Percentiles rank a stretch among this genome's conserved stretches.
Conservation (phyloP, 2,888 invertebrate species). For the Microctonus aethiopoides region DNA sequence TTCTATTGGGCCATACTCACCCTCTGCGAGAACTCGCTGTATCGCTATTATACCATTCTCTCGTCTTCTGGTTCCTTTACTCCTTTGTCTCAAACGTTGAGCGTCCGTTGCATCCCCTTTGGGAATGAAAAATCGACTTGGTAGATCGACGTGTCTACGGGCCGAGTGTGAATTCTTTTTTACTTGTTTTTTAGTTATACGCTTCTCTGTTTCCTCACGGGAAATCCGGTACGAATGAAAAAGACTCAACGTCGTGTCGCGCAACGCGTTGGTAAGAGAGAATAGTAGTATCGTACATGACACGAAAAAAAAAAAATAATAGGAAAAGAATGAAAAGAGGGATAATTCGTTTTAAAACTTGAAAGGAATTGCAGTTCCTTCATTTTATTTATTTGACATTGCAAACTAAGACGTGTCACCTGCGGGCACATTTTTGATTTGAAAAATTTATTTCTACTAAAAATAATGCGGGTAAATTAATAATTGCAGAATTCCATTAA, state of each 20-base stretch:
- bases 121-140: conserved; percentile 45
- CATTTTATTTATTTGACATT: neutral
- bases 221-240: conserved; percentile 45
- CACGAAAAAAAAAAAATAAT: neutral
- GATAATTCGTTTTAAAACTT: neutral
- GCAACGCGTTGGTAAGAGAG: neutral
- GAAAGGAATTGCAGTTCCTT: neutral
- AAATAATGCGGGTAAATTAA: too few relatives aligned
- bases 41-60: conserved; percentile 22
- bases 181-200: conserved; percentile 45
- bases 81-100: conserved; percentile 16
- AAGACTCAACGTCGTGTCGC: conserved; percentile 16
- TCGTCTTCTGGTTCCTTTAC: conserved; percentile 14
- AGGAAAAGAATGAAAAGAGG: neutral
- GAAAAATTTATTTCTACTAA: too few relatives aligned
- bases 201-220: conserved; percentile 47
- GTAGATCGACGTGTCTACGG: conserved; percentile 47
- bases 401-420: neutral
- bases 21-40: conserved; percentile 7
- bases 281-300: neutral
- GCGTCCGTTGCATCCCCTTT: conserved; percentile 25
- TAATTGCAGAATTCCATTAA: too few relatives aligned
- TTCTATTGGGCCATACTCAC: conserved; percentile 14
- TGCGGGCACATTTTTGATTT: too few relatives aligned
- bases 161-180: conserved; percentile 32